Base-by-base conservation (phyloP, 2,113 vertebrate species). In the Thunnus maccoyii region DNA sequence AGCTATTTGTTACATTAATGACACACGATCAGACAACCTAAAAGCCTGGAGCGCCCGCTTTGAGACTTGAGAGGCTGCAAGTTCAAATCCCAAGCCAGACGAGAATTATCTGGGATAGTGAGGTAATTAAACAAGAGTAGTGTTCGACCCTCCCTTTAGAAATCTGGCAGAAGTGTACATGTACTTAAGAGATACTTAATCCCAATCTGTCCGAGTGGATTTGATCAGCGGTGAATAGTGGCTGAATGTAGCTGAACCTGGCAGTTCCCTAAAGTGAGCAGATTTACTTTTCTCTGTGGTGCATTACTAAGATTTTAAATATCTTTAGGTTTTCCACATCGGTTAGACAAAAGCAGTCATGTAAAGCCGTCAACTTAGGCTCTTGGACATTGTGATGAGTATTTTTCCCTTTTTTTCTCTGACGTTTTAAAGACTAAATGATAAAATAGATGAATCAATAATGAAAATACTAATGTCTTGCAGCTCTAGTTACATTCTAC, bases 1-100 rank as follows among this genome's bases (percentile, higher is more conserved):
- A 69, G 90, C 77, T 56, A 63, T 79, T 87, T 78, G 65, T 69
- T 60, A 73, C 46, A 50, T 57, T 67, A 84, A 80, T 60, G 22
- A 11, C 25, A 54, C 68, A 66, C 20, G 10, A 60, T 73, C 61
- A 82, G 64, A 84, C 72, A 62, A 61, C 17, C 74, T 88, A 44
- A 83, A 84, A 72, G 72, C 72, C 47, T 9, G 1, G 8, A 82
- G 80, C 54, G 25, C 5, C 51, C 30, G 1, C 32, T 44, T 52
- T 13, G 15, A 73, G 80, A 76, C 46, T 62, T 22, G 63, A 5
- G 8, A 41, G 51, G 84, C 55, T 81, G 80, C 47, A 7, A 6
- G 57, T 56, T 89, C 54, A 79, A 84, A 58, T 81, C 85, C 78
- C 62, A 0, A 30, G 69, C 13, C 55, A 58, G 63, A 60, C 17